These are phyloP conservation scores for Xiphophorus hellerii DNA, from an alignment of 2,113 vertebrate genomes.

Conservation along the genomic window DNA sequence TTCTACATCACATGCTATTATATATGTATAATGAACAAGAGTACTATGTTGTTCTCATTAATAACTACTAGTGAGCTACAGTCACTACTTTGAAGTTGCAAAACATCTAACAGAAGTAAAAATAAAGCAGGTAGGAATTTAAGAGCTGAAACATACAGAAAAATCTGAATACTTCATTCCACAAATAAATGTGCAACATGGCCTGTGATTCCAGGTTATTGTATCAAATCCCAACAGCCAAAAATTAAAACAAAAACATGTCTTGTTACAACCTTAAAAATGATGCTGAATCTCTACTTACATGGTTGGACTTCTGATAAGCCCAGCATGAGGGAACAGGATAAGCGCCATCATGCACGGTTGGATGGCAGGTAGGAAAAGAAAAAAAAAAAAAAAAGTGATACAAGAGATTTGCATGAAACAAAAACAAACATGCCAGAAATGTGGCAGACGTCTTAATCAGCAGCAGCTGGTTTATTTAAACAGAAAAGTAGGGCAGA, in stretches of 20 bases:
- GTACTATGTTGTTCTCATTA: too few species aligned
- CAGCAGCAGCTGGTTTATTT: conserved; percentile 15
- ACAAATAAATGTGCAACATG: too few species aligned
- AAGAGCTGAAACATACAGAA: too few species aligned
- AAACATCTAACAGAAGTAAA: too few species aligned
- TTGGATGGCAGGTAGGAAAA: neutral
- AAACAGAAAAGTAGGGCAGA: conserved; percentile 4
- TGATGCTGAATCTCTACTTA: neutral
- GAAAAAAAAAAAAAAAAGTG: neutral
- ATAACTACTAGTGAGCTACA: too few species aligned
- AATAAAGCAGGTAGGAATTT: too few species aligned
- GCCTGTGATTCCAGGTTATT: too few species aligned
- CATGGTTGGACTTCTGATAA: neutral
- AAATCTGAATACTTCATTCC: too few species aligned
- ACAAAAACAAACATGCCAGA: conserved; percentile 12
- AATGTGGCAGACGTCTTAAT: conserved; percentile 4
- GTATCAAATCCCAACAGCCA: too few species aligned
- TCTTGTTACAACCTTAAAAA: neutral
- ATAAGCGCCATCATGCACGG: neutral
- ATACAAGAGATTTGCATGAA: conserved; percentile 13
- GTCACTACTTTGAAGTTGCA: too few species aligned
- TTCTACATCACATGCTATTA: too few species aligned
- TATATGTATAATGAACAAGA: too few species aligned
- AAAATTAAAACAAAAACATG: neutral
- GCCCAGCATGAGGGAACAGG: neutral